Conservation (phyloP, 2,888 invertebrate genomes). For the Nephrocerus scutellatus region DNA sequence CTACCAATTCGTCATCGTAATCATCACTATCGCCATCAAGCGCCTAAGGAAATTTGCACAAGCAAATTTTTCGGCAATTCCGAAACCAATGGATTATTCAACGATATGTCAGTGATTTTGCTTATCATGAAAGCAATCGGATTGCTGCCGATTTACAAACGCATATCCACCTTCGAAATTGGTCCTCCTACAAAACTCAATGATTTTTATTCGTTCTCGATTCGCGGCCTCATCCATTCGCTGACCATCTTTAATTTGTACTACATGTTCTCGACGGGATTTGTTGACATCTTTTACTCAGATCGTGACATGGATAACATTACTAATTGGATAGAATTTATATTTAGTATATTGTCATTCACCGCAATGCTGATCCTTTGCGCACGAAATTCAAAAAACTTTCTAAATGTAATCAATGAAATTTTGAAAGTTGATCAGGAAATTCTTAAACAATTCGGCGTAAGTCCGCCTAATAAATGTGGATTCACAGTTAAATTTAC, state of each 20-base stretch:
- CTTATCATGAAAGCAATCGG: constrained; percentile 36
- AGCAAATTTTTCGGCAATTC: no score
- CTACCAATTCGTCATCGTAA: no score
- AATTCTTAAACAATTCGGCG: constrained; percentile 30
- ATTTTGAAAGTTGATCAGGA: constrained; percentile 38
- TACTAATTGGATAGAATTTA: constrained; percentile 39
- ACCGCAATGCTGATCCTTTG: constrained; percentile 34
- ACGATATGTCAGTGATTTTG: constrained; percentile 32
- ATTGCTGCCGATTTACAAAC: constrained; percentile 36
- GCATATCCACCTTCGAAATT: constrained; percentile 32
- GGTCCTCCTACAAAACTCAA: constrained; percentile 33
- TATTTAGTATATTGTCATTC: constrained; percentile 36
- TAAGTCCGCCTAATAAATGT: constrained; percentile 30
- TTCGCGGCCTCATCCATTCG: constrained; percentile 31
- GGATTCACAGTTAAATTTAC: constrained; percentile 31
- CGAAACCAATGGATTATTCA: no score
- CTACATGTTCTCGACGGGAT: constrained; percentile 28
- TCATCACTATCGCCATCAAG: no score
- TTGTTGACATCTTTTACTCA: constrained; percentile 29
- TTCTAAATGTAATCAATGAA: constrained; percentile 37
- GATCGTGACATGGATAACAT: constrained; percentile 37
- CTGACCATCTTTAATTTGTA: constrained; percentile 37
- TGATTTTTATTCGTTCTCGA: constrained; percentile 33
- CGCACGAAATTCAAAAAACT: constrained; percentile 30
- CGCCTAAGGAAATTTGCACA: no score